Conservation (phyloP, 2,113 vertebrate genomes). For the Oncorhynchus keta region DNA sequence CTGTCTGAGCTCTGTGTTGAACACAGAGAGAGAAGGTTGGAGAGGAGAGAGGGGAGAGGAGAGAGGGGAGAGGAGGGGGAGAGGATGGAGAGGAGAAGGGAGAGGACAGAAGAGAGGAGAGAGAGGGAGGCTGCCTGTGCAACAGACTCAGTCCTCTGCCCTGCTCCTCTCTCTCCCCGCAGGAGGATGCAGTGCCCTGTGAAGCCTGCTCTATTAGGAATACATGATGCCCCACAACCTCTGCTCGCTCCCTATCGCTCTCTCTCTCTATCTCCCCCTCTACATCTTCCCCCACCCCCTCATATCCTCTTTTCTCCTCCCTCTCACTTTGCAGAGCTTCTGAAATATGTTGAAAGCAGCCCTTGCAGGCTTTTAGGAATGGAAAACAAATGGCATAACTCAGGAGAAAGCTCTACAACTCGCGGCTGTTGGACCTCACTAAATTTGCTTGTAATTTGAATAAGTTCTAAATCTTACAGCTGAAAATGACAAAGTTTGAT, state of each 20-base stretch:
- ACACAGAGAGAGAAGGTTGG: background rate
- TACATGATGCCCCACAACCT: conserved; percentile 36
- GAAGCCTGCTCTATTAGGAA: conserved; percentile 35
- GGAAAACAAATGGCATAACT: conserved; percentile 73
- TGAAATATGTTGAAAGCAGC: conserved; percentile 66
- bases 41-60: background rate
- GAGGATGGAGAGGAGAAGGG: background rate
- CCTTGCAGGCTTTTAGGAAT: conserved; percentile 51
- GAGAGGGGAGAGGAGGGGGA: background rate
- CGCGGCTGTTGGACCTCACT: conserved; percentile 40
- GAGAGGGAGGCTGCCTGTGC: background rate
- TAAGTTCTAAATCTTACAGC: conserved; percentile 36
- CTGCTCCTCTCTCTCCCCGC: background rate
- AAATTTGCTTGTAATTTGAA: conserved; percentile 34
- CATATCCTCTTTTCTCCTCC: background rate
- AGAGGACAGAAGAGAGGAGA: background rate
- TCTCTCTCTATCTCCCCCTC: background rate
- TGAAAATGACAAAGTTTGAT: conserved; percentile 33
- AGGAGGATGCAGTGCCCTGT: conserved; percentile 13
- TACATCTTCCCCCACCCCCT: background rate
- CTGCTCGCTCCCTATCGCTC: background rate
- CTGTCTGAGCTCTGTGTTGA: conserved; percentile 15
- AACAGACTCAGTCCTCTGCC: background rate
- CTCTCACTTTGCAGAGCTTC: conserved; percentile 51
- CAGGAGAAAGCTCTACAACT: conserved; percentile 59